phyloP scores from a whole-genome alignment of 2,113 vertebrate genomes.

The Dunckerocampus dactyliophorus region DNA sequence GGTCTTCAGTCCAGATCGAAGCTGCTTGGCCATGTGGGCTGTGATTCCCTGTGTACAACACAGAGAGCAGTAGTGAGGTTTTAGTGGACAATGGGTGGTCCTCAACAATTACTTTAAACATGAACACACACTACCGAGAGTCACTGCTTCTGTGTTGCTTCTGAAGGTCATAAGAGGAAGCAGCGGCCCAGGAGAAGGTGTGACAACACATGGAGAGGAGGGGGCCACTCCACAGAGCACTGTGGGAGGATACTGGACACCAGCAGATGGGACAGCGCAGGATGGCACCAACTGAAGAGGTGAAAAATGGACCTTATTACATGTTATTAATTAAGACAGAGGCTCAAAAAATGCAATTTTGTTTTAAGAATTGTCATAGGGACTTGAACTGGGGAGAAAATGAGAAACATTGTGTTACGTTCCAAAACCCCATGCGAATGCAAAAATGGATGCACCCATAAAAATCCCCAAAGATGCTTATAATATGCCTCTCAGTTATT shows the following conservation, averaged over 20 bases:
- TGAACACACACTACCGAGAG: constrained; percentile 60
- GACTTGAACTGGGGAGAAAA: too few species aligned
- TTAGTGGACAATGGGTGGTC: background rate
- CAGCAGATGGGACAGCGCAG: constrained; percentile 42
- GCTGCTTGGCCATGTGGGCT: constrained; percentile 77
- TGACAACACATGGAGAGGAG: constrained; percentile 70
- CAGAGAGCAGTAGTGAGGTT: background rate
- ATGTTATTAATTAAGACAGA: background rate
- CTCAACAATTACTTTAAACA: background rate
- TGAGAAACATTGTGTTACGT: too few species aligned
- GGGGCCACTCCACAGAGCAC: constrained; percentile 77
- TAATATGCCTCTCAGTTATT: too few species aligned
- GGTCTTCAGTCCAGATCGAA: constrained; percentile 86
- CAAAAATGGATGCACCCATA: too few species aligned
- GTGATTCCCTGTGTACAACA: constrained; percentile 67
- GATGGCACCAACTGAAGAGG: constrained; percentile 77
- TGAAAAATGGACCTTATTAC: background rate
- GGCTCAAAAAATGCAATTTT: too few species aligned
- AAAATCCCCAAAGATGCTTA: too few species aligned
- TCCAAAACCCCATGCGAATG: too few species aligned
- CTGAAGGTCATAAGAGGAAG: constrained; percentile 79
- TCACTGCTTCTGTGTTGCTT: constrained; percentile 75
- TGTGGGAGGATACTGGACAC: constrained; percentile 77
- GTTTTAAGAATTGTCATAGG: too few species aligned
- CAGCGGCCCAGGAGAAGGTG: constrained; percentile 66